Percentiles rank a stretch among this genome's conserved stretches.
Evolutionary conservation across 2,797 vertebrate species (phyloP).

Genomic region (Phrynocephalus vlangalii): DNA sequence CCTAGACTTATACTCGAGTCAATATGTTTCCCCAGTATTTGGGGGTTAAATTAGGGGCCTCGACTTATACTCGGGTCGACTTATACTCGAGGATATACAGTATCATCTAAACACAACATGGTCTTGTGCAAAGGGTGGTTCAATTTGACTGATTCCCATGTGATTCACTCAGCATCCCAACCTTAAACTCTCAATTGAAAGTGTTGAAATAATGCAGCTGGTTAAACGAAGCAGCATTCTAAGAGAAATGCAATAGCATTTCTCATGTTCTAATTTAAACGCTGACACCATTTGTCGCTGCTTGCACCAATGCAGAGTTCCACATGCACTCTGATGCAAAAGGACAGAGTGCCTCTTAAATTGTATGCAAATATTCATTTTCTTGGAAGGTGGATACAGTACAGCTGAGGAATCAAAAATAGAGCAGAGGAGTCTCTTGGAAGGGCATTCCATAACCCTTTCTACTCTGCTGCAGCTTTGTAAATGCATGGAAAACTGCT

Average conservation of each 20-base stretch:
- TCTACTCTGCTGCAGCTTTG: not conserved
- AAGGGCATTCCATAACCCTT: not conserved
- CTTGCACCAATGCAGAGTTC: not conserved
- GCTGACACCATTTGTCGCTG: not conserved
- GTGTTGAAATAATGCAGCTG: not conserved
- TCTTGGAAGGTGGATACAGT: not conserved
- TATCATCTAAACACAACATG: not conserved
- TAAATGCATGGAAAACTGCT: not conserved
- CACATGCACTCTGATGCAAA: not conserved
- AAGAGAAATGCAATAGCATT: slow-evolving; percentile 8
- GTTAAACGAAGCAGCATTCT: not conserved
- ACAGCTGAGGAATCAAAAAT: not conserved
- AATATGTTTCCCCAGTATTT: too few relatives aligned
- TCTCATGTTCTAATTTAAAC: not conserved
- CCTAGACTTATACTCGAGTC: too few relatives aligned
- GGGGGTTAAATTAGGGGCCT: too few relatives aligned
- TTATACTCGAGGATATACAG: too few relatives aligned
- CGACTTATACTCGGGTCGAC: too few relatives aligned
- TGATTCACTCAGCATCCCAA: not conserved
- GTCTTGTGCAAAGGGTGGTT: not conserved
- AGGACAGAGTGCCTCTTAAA: not conserved
- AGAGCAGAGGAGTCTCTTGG: not conserved
- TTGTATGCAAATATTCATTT: not conserved
- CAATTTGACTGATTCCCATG: not conserved
- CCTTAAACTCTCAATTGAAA: not conserved